Evolutionary conservation across 2,888 invertebrate species (phyloP).

Genomic region (Pachliopta kotzebuea): DNA sequence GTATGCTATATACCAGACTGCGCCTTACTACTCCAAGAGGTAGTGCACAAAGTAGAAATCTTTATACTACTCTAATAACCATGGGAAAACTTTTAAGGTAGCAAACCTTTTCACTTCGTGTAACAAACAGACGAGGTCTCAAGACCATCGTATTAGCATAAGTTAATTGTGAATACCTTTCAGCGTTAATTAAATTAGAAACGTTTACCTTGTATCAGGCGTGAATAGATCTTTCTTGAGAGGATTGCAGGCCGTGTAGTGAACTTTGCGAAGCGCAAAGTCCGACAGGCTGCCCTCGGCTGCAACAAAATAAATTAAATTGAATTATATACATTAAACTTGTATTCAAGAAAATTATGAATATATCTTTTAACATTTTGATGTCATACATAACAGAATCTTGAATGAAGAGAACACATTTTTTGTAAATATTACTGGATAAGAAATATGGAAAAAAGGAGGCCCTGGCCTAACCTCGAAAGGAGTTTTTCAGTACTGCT

Average conservation of each 20-base stretch:
- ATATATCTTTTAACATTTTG: too few species aligned
- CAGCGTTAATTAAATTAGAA: slow-evolving; percentile 31
- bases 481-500: too few species aligned
- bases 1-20: too few species aligned
- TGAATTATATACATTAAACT: not conserved
- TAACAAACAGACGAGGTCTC: slow-evolving; percentile 6
- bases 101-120: not conserved
- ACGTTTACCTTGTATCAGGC: slow-evolving; percentile 81
- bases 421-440: too few species aligned
- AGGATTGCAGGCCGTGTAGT: slow-evolving; percentile 86
- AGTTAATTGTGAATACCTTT: slow-evolving; percentile 12
- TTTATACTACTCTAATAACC: too few species aligned
- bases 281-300: slow-evolving; percentile 95
- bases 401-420: too few species aligned
- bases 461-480: too few species aligned
- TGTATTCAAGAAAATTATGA: too few species aligned
- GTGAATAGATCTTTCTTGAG: slow-evolving; percentile 88
- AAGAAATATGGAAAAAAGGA: too few species aligned
- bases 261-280: slow-evolving; percentile 89
- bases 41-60: too few species aligned
- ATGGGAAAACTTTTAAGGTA: not conserved
- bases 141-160: slow-evolving; percentile 18
- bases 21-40: too few species aligned
- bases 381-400: too few species aligned
- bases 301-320: slow-evolving; percentile 72